phyloP scores from a whole-genome alignment of 2,888 invertebrate genomes.

The Celastrina argiolus region DNA sequence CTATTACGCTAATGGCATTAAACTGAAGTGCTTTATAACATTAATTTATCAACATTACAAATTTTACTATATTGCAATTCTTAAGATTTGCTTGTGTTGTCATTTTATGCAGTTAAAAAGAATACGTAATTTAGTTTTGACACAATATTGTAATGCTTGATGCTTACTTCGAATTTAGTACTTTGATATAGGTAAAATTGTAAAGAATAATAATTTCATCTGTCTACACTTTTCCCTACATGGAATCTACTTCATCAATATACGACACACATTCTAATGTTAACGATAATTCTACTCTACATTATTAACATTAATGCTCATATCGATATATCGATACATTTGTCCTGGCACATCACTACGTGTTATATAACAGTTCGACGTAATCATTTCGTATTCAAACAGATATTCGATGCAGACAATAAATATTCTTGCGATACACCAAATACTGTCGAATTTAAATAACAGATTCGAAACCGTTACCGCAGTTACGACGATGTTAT shows the following conservation, averaged over 20 bases:
- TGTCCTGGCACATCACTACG: not conserved
- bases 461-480: not conserved
- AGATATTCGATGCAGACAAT: constrained; percentile 14
- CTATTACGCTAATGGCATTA: not conserved
- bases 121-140: not conserved
- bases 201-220: too few species aligned
- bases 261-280: too few species aligned
- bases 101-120: not conserved
- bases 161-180: not conserved
- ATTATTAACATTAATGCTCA: too few species aligned
- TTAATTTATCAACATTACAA: not conserved
- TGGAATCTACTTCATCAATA: too few species aligned
- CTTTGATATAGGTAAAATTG: not conserved
- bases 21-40: not conserved
- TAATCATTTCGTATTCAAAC: constrained; percentile 18
- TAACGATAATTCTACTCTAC: too few species aligned
- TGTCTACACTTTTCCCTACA: too few species aligned
- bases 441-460: not conserved
- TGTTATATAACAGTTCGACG: constrained; percentile 16
- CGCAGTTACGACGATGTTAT: too few species aligned
- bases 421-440: not conserved
- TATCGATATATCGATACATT: not conserved
- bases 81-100: not conserved
- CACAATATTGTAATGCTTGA: not conserved
- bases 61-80: not conserved